These are phyloP conservation scores for Arctopsyche grandis DNA, from an alignment of 1,140 invertebrate species.

Conservation along the genomic window DNA sequence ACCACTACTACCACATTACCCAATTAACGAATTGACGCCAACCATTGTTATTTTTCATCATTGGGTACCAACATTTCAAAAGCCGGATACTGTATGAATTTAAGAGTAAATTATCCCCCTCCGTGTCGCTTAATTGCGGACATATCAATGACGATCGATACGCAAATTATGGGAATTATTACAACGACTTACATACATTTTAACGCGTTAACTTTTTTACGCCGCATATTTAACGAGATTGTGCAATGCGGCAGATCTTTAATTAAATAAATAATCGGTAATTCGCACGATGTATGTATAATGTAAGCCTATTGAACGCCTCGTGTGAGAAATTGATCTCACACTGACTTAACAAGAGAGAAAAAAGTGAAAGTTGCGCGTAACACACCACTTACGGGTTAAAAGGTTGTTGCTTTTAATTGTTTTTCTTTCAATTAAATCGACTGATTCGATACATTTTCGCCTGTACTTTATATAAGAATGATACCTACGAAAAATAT, in stretches of 20 bases:
- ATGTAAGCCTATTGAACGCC: no score
- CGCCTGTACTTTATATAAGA: not conserved
- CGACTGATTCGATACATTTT: no score
- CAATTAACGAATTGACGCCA: no score
- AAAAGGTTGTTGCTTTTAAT: not conserved
- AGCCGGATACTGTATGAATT: no score
- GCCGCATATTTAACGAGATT: not conserved
- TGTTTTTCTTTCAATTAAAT: not conserved
- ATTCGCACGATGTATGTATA: not conserved
- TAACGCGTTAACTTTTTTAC: not conserved
- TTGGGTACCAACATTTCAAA: no score
- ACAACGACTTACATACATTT: not conserved
- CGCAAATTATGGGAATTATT: conserved; percentile 20
- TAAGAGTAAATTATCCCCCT: no score
- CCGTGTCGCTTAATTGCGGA: not conserved
- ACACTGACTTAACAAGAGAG: not conserved
- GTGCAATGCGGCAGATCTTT: not conserved
- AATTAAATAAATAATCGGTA: not conserved
- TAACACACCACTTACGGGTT: not conserved
- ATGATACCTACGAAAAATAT: not conserved
- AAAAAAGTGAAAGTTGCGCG: not conserved
- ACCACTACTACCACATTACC: no score
- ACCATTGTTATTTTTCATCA: no score
- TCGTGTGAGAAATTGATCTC: not conserved
- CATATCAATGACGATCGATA: not conserved